Evolutionary conservation across 2,888 invertebrate species (phyloP).

Genomic region (Tetrapedia diversipes): DNA sequence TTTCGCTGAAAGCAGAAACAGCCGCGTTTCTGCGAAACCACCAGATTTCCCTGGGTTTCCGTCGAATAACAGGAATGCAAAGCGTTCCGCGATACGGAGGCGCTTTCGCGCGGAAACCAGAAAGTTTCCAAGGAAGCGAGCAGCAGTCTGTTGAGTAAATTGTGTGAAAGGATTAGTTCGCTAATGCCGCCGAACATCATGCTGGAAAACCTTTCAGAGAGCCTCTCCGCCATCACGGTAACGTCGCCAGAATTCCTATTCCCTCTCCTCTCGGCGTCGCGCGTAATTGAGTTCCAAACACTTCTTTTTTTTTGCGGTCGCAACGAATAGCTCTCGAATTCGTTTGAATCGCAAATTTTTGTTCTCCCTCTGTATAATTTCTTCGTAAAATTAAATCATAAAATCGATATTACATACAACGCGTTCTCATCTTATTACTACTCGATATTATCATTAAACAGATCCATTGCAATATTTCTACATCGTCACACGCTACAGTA

Average conservation of each 20-base stretch:
- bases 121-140: conserved; percentile 17
- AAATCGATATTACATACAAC: no score
- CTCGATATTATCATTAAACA: no score
- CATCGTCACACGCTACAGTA: no score
- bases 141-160: conserved; percentile 21
- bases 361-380: no score
- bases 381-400: no score
- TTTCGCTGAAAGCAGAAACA: neutral
- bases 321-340: neutral
- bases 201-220: conserved; percentile 1
- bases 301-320: conserved; percentile 3
- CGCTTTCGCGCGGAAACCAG: conserved; percentile 9
- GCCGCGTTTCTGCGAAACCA: neutral
- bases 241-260: conserved; percentile 11
- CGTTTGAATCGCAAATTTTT: conserved; percentile 11
- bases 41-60: neutral
- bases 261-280: neutral
- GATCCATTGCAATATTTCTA: no score
- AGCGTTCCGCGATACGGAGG: neutral
- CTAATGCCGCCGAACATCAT: conserved; percentile 15
- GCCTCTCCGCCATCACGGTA: neutral
- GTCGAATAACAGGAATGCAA: conserved; percentile 22
- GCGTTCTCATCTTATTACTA: no score
- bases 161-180: conserved; percentile 36
- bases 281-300: conserved; percentile 4